Evolutionary conservation across 2,113 vertebrate species (phyloP).

Genomic region (Podiceps cristatus): DNA sequence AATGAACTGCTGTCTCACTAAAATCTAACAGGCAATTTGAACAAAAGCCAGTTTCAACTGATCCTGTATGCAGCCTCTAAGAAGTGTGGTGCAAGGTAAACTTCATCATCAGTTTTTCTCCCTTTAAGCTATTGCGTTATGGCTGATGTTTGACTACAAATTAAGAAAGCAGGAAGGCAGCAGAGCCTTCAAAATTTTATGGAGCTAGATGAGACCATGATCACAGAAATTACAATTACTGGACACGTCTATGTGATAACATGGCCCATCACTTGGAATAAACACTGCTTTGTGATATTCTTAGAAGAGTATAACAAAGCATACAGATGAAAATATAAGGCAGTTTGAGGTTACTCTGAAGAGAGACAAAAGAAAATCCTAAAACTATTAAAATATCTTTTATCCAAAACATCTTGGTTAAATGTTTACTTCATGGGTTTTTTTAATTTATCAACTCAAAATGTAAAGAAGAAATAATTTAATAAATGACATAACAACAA

Average conservation of each 20-base stretch:
- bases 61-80: not conserved
- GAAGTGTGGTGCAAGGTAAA: not conserved
- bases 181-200: not conserved
- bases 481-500: not conserved
- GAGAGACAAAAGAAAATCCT: not conserved
- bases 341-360: not conserved
- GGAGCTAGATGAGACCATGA: not conserved
- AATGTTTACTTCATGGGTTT: not conserved
- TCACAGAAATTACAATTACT: not conserved
- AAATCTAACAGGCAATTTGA: not conserved
- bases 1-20: not conserved
- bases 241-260: not conserved
- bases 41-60: not conserved
- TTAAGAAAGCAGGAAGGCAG: not conserved
- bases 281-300: rapidly evolving
- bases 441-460: not conserved
- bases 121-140: not conserved
- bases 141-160: not conserved
- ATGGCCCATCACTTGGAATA: not conserved
- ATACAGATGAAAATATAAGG: not conserved
- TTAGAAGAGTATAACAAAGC: not conserved
- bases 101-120: not conserved
- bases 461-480: not conserved
- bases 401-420: not conserved
- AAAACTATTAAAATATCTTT: not conserved